These are phyloP conservation scores for Rissa tridactyla DNA, from an alignment of 2,113 vertebrate species.

Conservation along the genomic window DNA sequence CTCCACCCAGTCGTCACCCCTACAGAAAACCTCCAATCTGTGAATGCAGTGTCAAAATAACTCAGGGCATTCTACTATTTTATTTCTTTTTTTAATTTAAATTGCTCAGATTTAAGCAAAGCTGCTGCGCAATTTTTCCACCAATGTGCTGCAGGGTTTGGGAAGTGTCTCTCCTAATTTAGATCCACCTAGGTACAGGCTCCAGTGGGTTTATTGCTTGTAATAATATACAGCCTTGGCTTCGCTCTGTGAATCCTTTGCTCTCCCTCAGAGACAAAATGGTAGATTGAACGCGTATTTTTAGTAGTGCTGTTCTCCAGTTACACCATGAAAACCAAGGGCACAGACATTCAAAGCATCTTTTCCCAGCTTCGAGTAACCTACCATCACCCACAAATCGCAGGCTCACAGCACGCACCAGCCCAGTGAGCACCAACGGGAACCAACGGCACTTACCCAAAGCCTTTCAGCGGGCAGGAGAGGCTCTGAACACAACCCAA, in stretches of 20 bases:
- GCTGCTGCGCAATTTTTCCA: background rate
- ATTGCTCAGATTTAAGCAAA: background rate
- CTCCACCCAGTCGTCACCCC: background rate
- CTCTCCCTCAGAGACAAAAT: background rate
- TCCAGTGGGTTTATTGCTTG: background rate
- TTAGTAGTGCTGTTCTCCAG: background rate
- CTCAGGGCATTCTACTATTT: background rate
- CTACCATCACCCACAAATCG: background rate
- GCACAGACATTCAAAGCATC: background rate
- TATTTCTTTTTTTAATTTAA: background rate
- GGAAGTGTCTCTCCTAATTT: background rate
- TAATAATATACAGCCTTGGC: background rate
- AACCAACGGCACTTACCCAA: fast-evolving
- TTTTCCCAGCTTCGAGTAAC: background rate
- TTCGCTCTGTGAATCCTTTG: background rate
- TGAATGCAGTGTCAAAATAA: background rate
- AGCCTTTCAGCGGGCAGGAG: background rate
- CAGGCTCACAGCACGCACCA: background rate
- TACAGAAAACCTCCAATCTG: background rate
- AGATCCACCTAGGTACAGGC: background rate
- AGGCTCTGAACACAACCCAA: background rate
- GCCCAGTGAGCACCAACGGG: fast-evolving
- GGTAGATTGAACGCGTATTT: background rate
- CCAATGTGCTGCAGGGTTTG: background rate
- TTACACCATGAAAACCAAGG: background rate